phyloP scores from a whole-genome alignment of 2,888 invertebrate species.

The Caenorhabditis sulstoni region DNA sequence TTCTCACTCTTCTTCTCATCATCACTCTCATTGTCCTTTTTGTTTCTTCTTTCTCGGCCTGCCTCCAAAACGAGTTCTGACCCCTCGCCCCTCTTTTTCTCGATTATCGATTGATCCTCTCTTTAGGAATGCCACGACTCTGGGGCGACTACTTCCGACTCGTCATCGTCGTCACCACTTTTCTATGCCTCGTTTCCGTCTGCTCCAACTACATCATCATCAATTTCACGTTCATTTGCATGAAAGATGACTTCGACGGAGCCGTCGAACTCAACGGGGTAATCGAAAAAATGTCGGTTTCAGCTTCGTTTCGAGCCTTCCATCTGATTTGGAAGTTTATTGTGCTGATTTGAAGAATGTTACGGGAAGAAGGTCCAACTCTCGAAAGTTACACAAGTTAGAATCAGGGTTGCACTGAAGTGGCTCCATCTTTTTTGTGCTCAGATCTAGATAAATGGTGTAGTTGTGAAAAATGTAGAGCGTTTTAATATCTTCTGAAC shows the following conservation, averaged over 20 bases:
- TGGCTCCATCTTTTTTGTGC: too few species aligned
- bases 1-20: conserved; percentile 2
- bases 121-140: conserved; percentile 10
- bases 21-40: conserved; percentile 1
- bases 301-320: too few species aligned
- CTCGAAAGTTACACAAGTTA: too few species aligned
- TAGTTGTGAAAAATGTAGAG: too few species aligned
- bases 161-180: conserved; percentile 59
- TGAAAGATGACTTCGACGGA: conserved; percentile 60
- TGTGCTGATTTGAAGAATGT: too few species aligned
- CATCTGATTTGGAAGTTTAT: too few species aligned
- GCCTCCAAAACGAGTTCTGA: background rate
- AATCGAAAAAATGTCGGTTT: background rate
- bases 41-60: background rate
- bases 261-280: conserved; percentile 41
- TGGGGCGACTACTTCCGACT: conserved; percentile 60
- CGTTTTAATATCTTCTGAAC: too few species aligned
- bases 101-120: background rate
- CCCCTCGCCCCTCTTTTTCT: background rate
- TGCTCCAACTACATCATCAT: conserved; percentile 71
- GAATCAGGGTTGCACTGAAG: too few species aligned
- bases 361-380: too few species aligned
- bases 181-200: conserved; percentile 67
- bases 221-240: conserved; percentile 74
- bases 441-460: too few species aligned